Conservation (phyloP, 2,888 invertebrate species). For the Hydrotaea cyrtoneurina region DNA sequence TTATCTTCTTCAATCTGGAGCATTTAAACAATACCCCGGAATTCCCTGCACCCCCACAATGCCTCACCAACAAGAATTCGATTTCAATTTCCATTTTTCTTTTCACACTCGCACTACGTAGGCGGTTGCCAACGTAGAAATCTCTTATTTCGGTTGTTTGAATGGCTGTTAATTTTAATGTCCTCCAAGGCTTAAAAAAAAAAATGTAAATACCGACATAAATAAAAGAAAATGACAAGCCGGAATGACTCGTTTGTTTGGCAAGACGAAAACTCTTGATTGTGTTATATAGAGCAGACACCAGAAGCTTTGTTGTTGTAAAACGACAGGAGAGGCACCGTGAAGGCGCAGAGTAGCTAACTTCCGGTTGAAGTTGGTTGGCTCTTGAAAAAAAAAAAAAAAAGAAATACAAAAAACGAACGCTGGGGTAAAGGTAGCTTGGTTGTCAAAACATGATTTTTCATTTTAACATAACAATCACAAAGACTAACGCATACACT, state of each 20-base stretch:
- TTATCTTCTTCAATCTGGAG: neutral
- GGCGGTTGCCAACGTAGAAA: neutral
- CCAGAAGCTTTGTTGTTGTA: neutral
- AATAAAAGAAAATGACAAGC: neutral
- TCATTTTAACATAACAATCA: conserved; percentile 48
- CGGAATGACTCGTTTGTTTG: neutral
- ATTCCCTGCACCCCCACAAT: neutral
- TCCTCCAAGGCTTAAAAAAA: neutral
- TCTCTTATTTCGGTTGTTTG: neutral
- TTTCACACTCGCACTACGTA: neutral
- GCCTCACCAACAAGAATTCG: neutral
- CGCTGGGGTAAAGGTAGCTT: conserved; percentile 25
- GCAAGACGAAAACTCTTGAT: neutral
- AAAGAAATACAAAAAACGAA: neutral
- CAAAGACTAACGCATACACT: conserved; percentile 4
- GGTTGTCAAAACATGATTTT: conserved; percentile 60
- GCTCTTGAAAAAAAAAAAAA: neutral
- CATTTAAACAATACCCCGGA: neutral
- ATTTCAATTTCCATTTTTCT: neutral
- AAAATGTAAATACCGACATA: neutral
- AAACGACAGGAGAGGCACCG: neutral
- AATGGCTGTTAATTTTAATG: conserved; percentile 30
- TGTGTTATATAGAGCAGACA: neutral
- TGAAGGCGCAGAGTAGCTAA: neutral
- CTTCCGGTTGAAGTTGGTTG: neutral